Base-by-base conservation (phyloP, 2,797 vertebrate genomes). In the Synaphobranchus kaupii region DNA sequence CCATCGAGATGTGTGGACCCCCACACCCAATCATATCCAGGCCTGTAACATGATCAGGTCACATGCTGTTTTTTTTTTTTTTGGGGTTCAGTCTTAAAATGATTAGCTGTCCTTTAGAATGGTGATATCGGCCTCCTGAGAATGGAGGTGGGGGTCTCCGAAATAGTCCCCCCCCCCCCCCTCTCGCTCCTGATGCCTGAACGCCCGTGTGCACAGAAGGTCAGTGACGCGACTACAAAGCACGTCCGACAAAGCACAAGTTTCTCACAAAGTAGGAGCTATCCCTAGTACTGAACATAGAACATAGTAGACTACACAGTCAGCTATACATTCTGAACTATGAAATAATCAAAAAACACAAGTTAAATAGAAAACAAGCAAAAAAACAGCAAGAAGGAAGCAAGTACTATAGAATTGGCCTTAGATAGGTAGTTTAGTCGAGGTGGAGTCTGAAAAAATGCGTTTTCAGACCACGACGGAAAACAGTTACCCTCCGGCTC, bases 31-130 rank as follows among this genome's bases (percentile, higher is more conserved):
- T 96, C 95, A 95, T 93, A 90, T 91, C 91, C 89, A 92, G 94
- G 92, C 68, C 91, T 52, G 91, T 92, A 95, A 95, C 94, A 96
- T 95, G 94, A 95, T 96, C 94, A 94, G 94, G 96, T 95, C 94
- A 93, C 90, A 91, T 89, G 84, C 93, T 95, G 94, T 95, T 95
- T 95, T 58, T 15, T 39, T 39, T 39, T 25, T 25, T 63, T 63
- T 22, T 22, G 10, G 22, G 17, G 58, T 22, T 63, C 58, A 6
- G 3, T 22, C 22, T 63, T 63, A 63, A 25, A 63, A 63, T 63
- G 0, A 63, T 63, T 63, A 25, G 22, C 22, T 0, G 58, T 25
- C 58, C 20, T 63, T 58, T 20, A 3, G 28, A 7, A n/a, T 28
- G 25, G 28, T n/a, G n/a, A 34, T n/a, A 13, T 34, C 0, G 39